These are phyloP conservation scores for Chaenodraco wilsoni DNA, from an alignment of 2,797 vertebrate species.

Conservation along the genomic window DNA sequence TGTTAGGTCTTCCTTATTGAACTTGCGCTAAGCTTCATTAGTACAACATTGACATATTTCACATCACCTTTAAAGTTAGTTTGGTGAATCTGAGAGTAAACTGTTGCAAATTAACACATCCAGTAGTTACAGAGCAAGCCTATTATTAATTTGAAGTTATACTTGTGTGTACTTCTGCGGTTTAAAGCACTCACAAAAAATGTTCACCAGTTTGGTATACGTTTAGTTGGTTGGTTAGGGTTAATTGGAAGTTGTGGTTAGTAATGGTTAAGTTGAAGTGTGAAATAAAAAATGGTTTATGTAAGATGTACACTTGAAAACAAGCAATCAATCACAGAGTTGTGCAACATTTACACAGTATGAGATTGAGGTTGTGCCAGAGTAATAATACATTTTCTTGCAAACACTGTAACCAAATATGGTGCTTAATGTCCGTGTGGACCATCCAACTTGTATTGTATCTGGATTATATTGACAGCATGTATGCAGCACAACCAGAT, in stretches of 20 bases:
- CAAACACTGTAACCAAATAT: neutral
- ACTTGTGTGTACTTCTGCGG: neutral
- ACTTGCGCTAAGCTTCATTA: no score
- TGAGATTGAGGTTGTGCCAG: no score
- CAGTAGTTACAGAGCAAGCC: neutral
- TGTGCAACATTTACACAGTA: neutral
- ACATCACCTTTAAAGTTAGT: neutral
- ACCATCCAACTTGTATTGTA: neutral
- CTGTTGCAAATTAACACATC: neutral
- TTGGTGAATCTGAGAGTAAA: neutral
- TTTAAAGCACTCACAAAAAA: neutral
- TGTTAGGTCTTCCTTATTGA: no score
- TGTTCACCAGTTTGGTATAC: no score
- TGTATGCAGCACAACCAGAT: neutral
- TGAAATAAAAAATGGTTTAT: neutral
- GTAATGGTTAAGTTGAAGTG: neutral
- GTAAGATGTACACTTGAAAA: neutral
- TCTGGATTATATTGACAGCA: neutral
- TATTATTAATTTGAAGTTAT: neutral
- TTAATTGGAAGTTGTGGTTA: neutral
- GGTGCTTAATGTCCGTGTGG: neutral
- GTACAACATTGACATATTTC: no score
- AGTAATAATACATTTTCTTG: neutral
- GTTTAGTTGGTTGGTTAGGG: neutral
- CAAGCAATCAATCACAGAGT: neutral